phyloP scores from a whole-genome alignment of 2,113 vertebrate species.

The Lipophrys pholis region DNA sequence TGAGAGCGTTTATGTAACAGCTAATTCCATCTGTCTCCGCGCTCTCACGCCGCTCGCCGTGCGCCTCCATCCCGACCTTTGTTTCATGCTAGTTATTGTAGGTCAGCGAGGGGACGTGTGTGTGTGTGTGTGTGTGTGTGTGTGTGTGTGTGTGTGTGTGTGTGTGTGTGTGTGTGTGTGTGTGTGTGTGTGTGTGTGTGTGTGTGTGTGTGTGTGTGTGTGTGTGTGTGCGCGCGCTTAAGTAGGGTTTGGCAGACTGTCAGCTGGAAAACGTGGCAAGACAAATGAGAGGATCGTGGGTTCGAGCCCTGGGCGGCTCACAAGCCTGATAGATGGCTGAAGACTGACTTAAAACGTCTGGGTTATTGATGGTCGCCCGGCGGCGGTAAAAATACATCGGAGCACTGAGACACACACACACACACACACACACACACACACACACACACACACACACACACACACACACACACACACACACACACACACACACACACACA shows the following conservation, averaged over 20 bases:
- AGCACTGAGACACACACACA: not conserved
- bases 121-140: constrained; percentile 16
- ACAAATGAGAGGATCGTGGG: constrained; percentile 69
- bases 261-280: constrained; percentile 66
- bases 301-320: constrained; percentile 69
- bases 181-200: constrained; percentile 1
- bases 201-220: constrained; percentile 21
- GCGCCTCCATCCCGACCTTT: constrained; percentile 19
- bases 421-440: too few species aligned
- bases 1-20: not conserved
- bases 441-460: too few species aligned
- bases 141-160: too few species aligned
- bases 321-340: constrained; percentile 74
- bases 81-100: constrained; percentile 21
- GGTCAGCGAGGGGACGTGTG: constrained; percentile 24
- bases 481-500: too few species aligned
- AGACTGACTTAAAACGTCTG: constrained; percentile 70
- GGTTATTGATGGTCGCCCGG: constrained; percentile 74
- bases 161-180: constrained; percentile 30
- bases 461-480: not conserved
- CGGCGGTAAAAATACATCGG: constrained; percentile 68
- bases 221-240: constrained; percentile 10
- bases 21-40: not conserved
- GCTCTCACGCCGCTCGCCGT: not conserved
- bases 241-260: constrained; percentile 58